Evolutionary conservation across 2,113 vertebrate genomes (phyloP), one percentile per base, ranked within the genome.

Genomic region (Oncorhynchus gorbuscha): DNA sequence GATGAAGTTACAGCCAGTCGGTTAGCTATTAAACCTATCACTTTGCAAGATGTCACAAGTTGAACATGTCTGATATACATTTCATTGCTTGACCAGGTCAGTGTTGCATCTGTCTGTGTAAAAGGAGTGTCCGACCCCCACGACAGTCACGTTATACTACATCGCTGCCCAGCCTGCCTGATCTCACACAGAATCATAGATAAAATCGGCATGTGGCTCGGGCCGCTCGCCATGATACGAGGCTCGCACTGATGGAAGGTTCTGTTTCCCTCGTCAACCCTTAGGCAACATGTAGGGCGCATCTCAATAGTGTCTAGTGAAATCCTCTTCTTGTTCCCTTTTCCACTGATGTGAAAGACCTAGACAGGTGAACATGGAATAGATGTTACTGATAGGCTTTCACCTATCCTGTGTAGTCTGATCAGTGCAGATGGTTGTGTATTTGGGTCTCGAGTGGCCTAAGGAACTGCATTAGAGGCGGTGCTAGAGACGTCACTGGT

Each of bases 131-230:
- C 69, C 35, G 39, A 55, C 67, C 73, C 64, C 45, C 75, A 45
- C 39, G 9, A 45, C 9, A 45, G 39, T 45, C 39, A 48, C 30
- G 51, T 69, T 4, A 55, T 61, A 9, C 8, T 39, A 28, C 58
- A 76, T 85, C 81, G 39, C 39, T 51, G 62, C 77, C 82, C 83
- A 68, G 66, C 78, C 85, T 79, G 83, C 76, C 72, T 82, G 86
- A 79, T 83, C 85, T 82, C 28, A 62, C 6, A 62, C 68, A 79
- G 72, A 62, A 64, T 72, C 73, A 75, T 39, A 39, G 22, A 45
- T 26, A 7, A 79, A 67, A 75, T 83, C 71, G 49, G 14, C 49
- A 75, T 89, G 84, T 74, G 39, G 76, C 64, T 65, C 68, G 45
- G 13, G 71, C 48, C 78, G 78, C 62, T 67, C 69, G 30, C 82